phyloP scores from a whole-genome alignment of 2,113 vertebrate genomes.

The Xyrauchen texanus region DNA sequence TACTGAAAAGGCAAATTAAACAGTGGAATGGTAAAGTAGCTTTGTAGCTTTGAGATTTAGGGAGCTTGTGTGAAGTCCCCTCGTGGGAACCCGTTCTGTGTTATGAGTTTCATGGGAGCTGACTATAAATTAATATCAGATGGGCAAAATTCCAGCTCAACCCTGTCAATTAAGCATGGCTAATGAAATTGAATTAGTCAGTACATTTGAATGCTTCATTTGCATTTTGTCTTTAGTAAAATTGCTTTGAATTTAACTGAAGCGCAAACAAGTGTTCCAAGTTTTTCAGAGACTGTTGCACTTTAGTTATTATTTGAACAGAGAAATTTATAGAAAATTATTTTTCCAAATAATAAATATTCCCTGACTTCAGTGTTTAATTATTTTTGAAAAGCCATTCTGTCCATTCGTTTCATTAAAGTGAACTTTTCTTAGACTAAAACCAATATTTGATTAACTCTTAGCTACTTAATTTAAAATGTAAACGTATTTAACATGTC shows the following conservation, averaged over 20 bases:
- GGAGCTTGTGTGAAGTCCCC: conserved; percentile 24
- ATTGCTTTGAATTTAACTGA: conserved; percentile 1
- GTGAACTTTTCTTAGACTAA: too few relatives aligned
- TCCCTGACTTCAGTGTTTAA: too few relatives aligned
- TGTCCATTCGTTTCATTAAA: too few relatives aligned
- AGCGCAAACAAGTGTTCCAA: neutral
- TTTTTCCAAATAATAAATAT: too few relatives aligned
- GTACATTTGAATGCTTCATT: conserved; percentile 24
- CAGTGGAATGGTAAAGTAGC: conserved; percentile 28
- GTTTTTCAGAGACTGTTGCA: neutral
- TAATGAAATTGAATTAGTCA: conserved; percentile 16
- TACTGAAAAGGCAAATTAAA: conserved; percentile 37
- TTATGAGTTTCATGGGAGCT: conserved; percentile 30
- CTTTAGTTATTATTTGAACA: neutral
- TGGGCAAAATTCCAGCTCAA: conserved; percentile 12
- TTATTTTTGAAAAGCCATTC: too few relatives aligned
- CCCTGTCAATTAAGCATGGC: conserved; percentile 23
- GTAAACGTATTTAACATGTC: too few relatives aligned
- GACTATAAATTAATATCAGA: conserved; percentile 24
- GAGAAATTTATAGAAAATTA: too few relatives aligned
- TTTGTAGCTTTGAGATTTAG: conserved; percentile 36
- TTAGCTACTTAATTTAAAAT: too few relatives aligned
- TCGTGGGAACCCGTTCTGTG: conserved; percentile 6
- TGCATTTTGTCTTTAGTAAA: conserved; percentile 11
- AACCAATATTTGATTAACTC: too few relatives aligned